Evolutionary conservation across 2,797 vertebrate genomes (phyloP), one percentile per base, ranked within the genome.

Genomic region (Coranthus polyacanthus): DNA sequence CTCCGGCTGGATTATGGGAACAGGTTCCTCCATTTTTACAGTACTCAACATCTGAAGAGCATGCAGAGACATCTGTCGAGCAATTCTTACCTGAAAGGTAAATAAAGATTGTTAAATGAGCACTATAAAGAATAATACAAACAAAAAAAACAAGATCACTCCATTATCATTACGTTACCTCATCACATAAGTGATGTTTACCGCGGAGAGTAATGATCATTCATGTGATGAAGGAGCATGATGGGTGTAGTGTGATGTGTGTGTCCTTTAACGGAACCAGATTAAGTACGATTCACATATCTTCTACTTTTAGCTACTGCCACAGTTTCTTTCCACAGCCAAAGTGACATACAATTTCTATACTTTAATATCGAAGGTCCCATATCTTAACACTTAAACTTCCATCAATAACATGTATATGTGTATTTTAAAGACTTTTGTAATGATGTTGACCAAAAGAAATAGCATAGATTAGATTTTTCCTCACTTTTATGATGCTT

Each of bases 21-120:
- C 92, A 95, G 47, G 75, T 87, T 77, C 88, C 92, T 81, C 89
- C 90, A 10, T 95, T 95, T 92, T 83, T 91, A 85, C 89, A 97
- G 46, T 78, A 61, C 2, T 89, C 83, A 24, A 79, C 85, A 61
- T 76, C 83, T 38, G 83, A 84, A 20, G 50, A 78, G 71, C 93
- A 96, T 60, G 88, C 72, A 78, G 93, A 88, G 87, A 91, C 81
- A 62, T 88, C 75, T 0, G 58, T 83, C 18, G 94, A 93, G 70
- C 88, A 95, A 55, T 95, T 96, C 88, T 95, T 95, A 83, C 90
- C 92, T 96, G 88, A 74, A 72, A 88, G 17, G 42, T 62, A 67
- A 73, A 70, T 47, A 50, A 56, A 76, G 13, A 34, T 16, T 32
- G 60, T 54, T 65, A 57, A 76, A 22, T 44, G 41, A 50, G 26